Base-by-base conservation (phyloP, 2,888 invertebrate species). In the Exephanes ischioxanthus region DNA sequence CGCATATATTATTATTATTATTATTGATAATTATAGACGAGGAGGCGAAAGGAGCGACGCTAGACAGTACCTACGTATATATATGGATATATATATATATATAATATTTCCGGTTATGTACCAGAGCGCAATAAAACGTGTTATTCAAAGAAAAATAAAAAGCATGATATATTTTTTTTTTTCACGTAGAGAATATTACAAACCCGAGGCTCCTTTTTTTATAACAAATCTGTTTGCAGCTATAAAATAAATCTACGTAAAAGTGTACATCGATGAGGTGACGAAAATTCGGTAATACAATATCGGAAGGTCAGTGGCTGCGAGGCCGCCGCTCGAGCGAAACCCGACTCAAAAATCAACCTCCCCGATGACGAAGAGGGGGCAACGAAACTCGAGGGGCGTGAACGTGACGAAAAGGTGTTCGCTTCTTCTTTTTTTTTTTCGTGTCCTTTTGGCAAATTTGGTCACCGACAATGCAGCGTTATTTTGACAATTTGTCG, bases 401-500 rank as follows among this genome's bases (percentile, higher is more conserved):
- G 83, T 70, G 71, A 76, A 75, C 51, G 66, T 63, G 41, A 63
- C 61, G 51, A 58, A 48, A 26, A 30, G 19, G 41, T 41, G 41
- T 41, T 41, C 41, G 9, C 41, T 41, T 9, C 2, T 41, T 41
- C 3, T 55, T 55, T 22, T 26, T 30, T 61, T 63, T 26, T 48
- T 41, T 45, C 19, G 33, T n/a, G 51, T 63, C 55, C 55, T 73
- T 41, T 73, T 58, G 58, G 68, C 48, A 67, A 81, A 84, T 81
- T 82, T 48, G n/a, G 26, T n/a, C 41, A 45, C 22, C 37, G 14
- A 71, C 72, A 77, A 79, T 84, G 75, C 51, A 5, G 11, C 41
- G 66, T 55, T 89, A 87, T 89, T 89, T 89, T 87, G 88, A 89
- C 89, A 89, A 88, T 89, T 87, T 87, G 86, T 87, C 88, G 66